Evolutionary conservation across 2,113 vertebrate genomes (phyloP).

Genomic region (Garra rufa): DNA sequence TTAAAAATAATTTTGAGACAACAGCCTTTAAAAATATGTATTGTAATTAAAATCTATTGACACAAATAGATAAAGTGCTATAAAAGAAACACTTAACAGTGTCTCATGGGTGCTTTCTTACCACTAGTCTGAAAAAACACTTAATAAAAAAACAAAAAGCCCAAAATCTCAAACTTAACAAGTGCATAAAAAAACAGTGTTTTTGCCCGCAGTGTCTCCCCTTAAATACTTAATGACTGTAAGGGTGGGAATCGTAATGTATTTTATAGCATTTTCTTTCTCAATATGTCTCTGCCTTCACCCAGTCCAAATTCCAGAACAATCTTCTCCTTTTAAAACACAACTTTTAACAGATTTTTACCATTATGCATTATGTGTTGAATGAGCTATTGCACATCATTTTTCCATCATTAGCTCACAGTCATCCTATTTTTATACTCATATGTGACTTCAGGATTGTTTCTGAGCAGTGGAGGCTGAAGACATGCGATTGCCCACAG

Average conservation of each 20-base stretch:
- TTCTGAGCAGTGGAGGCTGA: not conserved
- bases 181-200: too few species aligned
- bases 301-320: not conserved
- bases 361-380: not conserved
- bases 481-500: not conserved
- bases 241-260: not conserved
- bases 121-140: too few species aligned
- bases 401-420: not conserved
- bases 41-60: too few species aligned
- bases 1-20: too few species aligned
- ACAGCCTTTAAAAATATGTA: too few species aligned
- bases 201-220: too few species aligned
- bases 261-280: not conserved
- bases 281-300: not conserved
- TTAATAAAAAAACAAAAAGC: too few species aligned
- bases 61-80: too few species aligned
- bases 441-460: not conserved
- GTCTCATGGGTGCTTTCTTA: too few species aligned
- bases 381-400: not conserved
- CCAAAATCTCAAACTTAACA: too few species aligned
- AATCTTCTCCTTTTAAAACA: not conserved
- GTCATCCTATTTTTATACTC: slow-evolving; percentile 1
- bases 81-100: too few species aligned
- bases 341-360: not conserved
- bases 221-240: too few species aligned